These are phyloP conservation scores for Goniozus legneri DNA, from an alignment of 1,140 invertebrate genomes.

Conservation along the genomic window DNA sequence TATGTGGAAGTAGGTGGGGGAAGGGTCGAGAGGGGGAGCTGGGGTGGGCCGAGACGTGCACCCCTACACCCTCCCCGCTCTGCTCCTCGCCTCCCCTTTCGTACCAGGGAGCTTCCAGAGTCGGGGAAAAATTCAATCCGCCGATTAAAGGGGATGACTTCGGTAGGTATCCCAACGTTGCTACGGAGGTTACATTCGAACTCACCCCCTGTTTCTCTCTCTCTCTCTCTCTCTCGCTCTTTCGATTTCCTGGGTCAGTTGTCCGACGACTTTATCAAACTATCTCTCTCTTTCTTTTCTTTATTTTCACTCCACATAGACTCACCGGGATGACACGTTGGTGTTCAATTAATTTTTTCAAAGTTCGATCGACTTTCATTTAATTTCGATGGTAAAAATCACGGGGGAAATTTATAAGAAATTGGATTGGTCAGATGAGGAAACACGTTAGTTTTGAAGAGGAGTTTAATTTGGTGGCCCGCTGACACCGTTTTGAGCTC, in stretches of 20 bases:
- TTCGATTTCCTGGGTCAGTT: too few relatives aligned
- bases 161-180: background rate
- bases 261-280: too few relatives aligned
- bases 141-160: conserved; percentile 48
- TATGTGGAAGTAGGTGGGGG: conserved; percentile 11
- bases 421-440: too few relatives aligned
- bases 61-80: conserved; percentile 35
- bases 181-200: background rate
- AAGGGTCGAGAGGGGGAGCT: conserved; percentile 15
- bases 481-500: too few relatives aligned
- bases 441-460: too few relatives aligned
- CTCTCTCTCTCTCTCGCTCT: conserved; percentile 1
- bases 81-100: conserved; percentile 37
- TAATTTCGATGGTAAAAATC: too few relatives aligned
- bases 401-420: too few relatives aligned
- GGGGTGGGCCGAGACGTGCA: conserved; percentile 14
- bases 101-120: conserved; percentile 38
- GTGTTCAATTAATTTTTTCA: too few relatives aligned
- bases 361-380: too few relatives aligned
- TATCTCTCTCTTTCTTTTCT: conserved; percentile 4
- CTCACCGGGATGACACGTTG: too few relatives aligned
- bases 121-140: conserved; percentile 53
- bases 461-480: too few relatives aligned
- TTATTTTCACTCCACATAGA: too few relatives aligned
- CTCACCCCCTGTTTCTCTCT: background rate